phyloP scores from a whole-genome alignment of 2,113 vertebrate genomes.

The Menura novaehollandiae region DNA sequence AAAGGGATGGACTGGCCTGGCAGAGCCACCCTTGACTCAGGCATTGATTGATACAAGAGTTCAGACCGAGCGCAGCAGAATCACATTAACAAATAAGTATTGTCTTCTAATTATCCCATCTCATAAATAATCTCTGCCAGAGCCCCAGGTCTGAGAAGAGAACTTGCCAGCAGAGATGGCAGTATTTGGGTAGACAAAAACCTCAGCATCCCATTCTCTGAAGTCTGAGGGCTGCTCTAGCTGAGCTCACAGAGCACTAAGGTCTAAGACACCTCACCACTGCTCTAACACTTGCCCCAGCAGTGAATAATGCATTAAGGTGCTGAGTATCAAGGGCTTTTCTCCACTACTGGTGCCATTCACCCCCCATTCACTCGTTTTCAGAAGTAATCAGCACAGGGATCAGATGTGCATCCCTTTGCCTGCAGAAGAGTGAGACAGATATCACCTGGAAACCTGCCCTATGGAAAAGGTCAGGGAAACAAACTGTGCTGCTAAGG shows the following conservation, averaged over 20 bases:
- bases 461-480: not conserved
- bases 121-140: not conserved
- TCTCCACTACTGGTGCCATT: not conserved
- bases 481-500: not conserved
- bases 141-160: not conserved
- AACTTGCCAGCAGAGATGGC: not conserved
- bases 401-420: not conserved
- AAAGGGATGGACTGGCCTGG: not conserved
- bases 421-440: not conserved
- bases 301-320: not conserved
- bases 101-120: not conserved
- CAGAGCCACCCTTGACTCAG: not conserved
- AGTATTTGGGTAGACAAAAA: not conserved
- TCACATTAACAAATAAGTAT: not conserved
- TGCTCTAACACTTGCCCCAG: not conserved
- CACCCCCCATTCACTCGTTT: not conserved
- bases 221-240: not conserved
- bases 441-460: not conserved
- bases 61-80: not conserved
- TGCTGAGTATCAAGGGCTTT: not conserved
- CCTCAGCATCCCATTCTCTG: not conserved
- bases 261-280: not conserved
- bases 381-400: not conserved
- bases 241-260: not conserved
- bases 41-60: not conserved